A percentile compares a stretch with the other conserved stretches of the same genome.
These are phyloP conservation scores for Ivindomyrus marchei DNA, from an alignment of 2,113 vertebrate species.

Conservation along the genomic window DNA sequence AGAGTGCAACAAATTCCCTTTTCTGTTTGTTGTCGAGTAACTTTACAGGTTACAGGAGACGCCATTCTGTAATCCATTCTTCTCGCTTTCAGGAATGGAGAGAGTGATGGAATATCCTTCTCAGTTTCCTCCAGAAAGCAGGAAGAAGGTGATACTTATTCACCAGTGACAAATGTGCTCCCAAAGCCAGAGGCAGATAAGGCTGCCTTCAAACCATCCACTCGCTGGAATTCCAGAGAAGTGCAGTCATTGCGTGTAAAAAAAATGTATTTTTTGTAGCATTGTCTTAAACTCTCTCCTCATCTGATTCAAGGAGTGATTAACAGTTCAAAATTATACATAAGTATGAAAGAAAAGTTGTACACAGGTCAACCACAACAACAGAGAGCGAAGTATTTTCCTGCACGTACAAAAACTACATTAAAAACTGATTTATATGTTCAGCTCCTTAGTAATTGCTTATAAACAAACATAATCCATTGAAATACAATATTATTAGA, in stretches of 20 bases:
- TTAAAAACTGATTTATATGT: background rate
- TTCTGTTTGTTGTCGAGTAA: constrained; percentile 38
- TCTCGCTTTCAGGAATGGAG: constrained; percentile 47
- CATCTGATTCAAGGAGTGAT: background rate
- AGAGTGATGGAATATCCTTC: constrained; percentile 27
- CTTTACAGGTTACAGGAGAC: constrained; percentile 54
- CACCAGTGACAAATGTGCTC: background rate
- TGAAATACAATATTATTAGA: background rate
- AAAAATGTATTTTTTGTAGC: background rate
- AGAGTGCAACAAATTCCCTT: constrained; percentile 55
- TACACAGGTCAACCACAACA: background rate
- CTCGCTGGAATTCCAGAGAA: background rate
- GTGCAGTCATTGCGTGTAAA: background rate
- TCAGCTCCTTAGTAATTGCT: background rate
- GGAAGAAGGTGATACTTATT: background rate
- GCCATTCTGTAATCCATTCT: constrained; percentile 56
- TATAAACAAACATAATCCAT: background rate
- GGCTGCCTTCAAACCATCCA: background rate
- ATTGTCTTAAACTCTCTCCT: background rate
- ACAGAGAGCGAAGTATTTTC: background rate
- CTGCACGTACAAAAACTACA: background rate
- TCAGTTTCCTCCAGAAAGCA: background rate
- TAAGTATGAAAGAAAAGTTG: background rate
- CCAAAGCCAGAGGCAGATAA: background rate
- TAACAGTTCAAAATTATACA: background rate